Conservation (phyloP, 2,113 vertebrate species). For the Cynocephalus volans region DNA sequence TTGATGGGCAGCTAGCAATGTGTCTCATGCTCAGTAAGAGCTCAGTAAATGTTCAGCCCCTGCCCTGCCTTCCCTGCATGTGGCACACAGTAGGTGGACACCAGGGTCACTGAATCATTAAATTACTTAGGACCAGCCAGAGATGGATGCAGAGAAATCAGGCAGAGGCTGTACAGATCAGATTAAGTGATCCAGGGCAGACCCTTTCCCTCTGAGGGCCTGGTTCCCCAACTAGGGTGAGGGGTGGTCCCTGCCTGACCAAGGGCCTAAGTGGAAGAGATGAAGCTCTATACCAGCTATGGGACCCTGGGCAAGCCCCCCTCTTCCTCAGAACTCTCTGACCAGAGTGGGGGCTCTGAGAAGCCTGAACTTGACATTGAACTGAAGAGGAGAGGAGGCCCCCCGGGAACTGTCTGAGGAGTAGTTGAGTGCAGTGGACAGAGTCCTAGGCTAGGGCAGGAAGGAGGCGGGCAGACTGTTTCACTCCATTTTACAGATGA, state of each 20-base stretch:
- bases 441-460: neutral
- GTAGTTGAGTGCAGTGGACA: neutral
- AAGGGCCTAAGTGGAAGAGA: neutral
- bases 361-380: slow-evolving; percentile 23
- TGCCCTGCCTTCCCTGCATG: neutral
- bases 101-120: neutral
- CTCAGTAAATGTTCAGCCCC: neutral
- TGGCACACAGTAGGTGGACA: neutral
- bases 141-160: neutral
- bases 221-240: neutral
- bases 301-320: neutral
- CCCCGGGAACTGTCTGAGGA: neutral
- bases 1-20: neutral
- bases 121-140: neutral
- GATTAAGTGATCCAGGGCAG: neutral
- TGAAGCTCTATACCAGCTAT: neutral
- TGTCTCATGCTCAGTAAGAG: neutral
- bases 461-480: neutral
- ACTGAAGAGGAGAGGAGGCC: neutral
- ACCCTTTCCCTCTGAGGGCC: neutral
- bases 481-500: slow-evolving; percentile 26
- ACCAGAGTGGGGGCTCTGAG: neutral
- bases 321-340: neutral
- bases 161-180: neutral
- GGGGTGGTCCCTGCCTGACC: neutral